Base-by-base conservation (phyloP, 2,888 invertebrate species). In the Argyresthia albistria region DNA sequence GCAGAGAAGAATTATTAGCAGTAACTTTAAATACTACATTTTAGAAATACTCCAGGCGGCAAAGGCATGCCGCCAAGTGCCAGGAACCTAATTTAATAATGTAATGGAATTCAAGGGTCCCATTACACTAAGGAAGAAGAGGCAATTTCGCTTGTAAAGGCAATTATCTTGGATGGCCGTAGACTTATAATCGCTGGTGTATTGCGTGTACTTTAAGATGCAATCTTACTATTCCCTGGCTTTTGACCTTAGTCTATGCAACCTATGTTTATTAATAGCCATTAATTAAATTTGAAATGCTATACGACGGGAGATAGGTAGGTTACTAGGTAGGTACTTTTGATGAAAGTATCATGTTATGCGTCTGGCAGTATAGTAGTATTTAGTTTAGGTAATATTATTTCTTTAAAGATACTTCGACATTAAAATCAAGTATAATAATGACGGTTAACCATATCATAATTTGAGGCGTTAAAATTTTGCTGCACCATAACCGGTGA, bases 141-240 rank as follows among this genome's bases (percentile, higher is more conserved):
- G 48, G 48, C 42, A 46, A 48, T 46, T 36, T 47, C 11, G 45
- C 52, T 39, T 11, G 66, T 61, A 56, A 65, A 62, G 9, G 43
- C 43, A 50, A 42, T 50, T 50, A 75, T 78, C 75, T 76, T 66
- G 63, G 64, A 59, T 58, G 58, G 61, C 61, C 61, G 67, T 67
- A 69, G 69, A 70, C 62, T 64, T 57, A 57, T 59, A 58, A 60
- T 60, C 57, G 61, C 57, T 57, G 64, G 67, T 70, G 25, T 25
- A 6, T 25, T 68, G 65, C 62, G 55, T 56, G 55, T 59, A 63
- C 59, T 25, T 65, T 63, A 64, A 71, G 74, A 70, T 78, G 70
- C 65, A 71, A 79, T 76, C 73, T 68, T 60, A 62, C 62, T 58
- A 66, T 59, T 61, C 65, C 60, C 60, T 71, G 77, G 65, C 79